Base-by-base conservation (phyloP, 1,140 invertebrate species). In the Lerema accius region DNA sequence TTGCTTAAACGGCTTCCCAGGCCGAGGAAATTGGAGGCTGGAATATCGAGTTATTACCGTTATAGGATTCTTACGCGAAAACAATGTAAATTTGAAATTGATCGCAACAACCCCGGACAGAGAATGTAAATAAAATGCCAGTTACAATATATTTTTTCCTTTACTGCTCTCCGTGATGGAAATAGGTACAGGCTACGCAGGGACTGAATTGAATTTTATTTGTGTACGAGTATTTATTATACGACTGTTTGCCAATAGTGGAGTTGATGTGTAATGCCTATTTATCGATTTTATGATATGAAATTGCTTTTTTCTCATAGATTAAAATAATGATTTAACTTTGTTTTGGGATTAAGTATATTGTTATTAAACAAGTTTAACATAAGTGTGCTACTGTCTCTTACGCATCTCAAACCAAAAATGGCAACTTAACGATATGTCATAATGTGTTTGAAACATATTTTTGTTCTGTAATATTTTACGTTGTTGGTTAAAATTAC, bases 31-130 rank as follows among this genome's bases (percentile, higher is more conserved):
- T 26, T 13, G 19, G 13, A 14, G 23, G 14, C 28, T 26, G 7
- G 28, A 42, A 55, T 55, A 55, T 55, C 37, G 37, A 55, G 50
- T 42, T 42, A 26, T 39, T 17, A n/a, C 37, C 16, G 15, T 55
- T 16, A 42, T 13, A 55, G 19, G 6, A 42, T 17, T 19, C 35
- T 42, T 26, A 42, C 11, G 50, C 50, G 13, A 55, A 55, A 26
- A 55, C 50, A 55, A 55, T 55, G 50, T 55, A 26, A 55, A 55
- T 55, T 55, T 11, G 50, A 42, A 55, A 55, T 55, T 55, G 50
- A 55, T 55, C 37, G 19, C 17, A 55, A 37, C 10, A 19, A 19
- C 9, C 35, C 19, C 37, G 42, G 17, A 42, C 26, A 55, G 11
- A 3, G 11, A 55, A 55, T 14, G 51, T 9, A 14, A 55, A 55